Base-by-base conservation (phyloP, 2,797 vertebrate species). In the Aulostomus chinensis region DNA sequence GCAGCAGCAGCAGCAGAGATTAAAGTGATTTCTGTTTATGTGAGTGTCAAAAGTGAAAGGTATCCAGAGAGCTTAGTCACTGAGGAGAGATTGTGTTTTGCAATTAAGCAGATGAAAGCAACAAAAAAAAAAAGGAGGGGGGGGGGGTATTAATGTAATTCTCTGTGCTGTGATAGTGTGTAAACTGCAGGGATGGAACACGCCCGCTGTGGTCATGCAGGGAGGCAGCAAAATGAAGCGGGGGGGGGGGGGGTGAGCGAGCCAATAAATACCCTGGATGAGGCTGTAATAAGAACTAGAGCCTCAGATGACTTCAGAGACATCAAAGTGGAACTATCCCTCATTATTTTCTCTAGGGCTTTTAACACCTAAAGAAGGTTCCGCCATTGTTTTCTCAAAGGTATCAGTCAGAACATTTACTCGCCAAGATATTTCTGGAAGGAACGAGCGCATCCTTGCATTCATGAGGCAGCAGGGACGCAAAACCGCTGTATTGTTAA, bases 111-210 rank as follows among this genome's bases (percentile, higher is more conserved):
- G 37, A 59, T 41, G 50, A 52, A 22, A 74, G 21, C 7, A 20
- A 10, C 20, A 7, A 7, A 16, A 14, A n/a, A 15, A 33, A 2
- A 11, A 5, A 11, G 10, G 4, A 38, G 18, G 22, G 17, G 17
- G 7, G 1, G 9, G 26, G 25, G 51, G 30, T 8, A 37, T 63
- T 37, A 18, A 46, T 67, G 39, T 35, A 13, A 29, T 41, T 45
- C 34, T 59, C 9, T 3, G 16, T 30, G 9, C 22, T 15, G 31
- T 61, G 60, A 41, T 30, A 10, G 34, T 21, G 36, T 49, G 55
- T 54, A 58, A 73, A 15, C 72, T 62, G n/a, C n/a, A n/a, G n/a
- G n/a, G n/a, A n/a, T n/a, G n/a, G n/a, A 30, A 40, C 63, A 64
- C 2, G 13, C 28, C 39, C 53, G 34, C 56, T 68, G 72, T 56